Evolutionary conservation across 2,797 vertebrate species (phyloP).

Genomic region (Urosaurus nigricauda): DNA sequence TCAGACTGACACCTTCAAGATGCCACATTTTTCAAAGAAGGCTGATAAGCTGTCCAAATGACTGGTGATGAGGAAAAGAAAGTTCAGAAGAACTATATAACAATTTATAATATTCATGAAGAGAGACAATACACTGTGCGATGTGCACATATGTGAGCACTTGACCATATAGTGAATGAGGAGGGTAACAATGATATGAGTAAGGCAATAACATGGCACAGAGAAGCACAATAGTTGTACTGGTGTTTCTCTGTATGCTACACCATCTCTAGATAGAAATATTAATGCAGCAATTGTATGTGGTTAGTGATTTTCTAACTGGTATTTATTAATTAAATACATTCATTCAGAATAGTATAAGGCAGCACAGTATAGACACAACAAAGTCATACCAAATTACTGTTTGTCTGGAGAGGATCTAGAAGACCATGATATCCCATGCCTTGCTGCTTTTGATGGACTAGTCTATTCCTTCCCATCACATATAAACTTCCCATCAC

Average conservation of each 20-base stretch:
- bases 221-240: not conserved
- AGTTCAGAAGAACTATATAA: not conserved
- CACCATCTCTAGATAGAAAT: not conserved
- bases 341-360: not conserved
- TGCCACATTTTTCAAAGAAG: not conserved
- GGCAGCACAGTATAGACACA: not conserved
- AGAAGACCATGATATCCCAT: not conserved
- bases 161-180: not conserved
- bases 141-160: not conserved
- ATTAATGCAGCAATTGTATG: not conserved
- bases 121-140: not conserved
- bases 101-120: not conserved
- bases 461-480: not conserved
- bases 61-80: not conserved
- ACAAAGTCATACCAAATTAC: not conserved
- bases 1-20: conserved; percentile 16
- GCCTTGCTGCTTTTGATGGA: not conserved
- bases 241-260: not conserved
- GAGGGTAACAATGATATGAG: not conserved
- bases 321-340: not conserved
- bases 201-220: not conserved
- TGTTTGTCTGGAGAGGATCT: not conserved
- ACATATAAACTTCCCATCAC: not conserved
- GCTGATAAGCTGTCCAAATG: not conserved
- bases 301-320: not conserved